Conservation (phyloP, 2,888 invertebrate species). For the Amblyjoppa proteus region DNA sequence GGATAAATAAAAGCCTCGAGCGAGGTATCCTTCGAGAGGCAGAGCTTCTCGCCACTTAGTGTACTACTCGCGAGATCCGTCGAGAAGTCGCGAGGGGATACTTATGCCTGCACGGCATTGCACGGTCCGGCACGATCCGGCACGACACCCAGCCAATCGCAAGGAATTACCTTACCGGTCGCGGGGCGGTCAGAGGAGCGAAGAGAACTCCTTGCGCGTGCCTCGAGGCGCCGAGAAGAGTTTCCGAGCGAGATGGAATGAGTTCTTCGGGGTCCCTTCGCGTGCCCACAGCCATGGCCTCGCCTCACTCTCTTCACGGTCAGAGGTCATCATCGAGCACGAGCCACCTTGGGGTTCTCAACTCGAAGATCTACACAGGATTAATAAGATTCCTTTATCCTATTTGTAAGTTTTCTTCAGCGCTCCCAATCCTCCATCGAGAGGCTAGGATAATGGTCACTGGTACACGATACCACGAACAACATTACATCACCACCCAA, state of each 20-base stretch:
- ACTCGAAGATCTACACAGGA: constrained; percentile 64
- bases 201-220: constrained; percentile 81
- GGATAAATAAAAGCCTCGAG: neutral
- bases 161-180: constrained; percentile 72
- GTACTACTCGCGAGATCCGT: constrained; percentile 25
- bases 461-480: constrained; percentile 13
- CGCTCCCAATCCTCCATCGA: neutral
- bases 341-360: constrained; percentile 83
- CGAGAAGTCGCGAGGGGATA: constrained; percentile 17
- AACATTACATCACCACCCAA: constrained; percentile 27
- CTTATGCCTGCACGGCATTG: constrained; percentile 36
- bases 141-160: constrained; percentile 79
- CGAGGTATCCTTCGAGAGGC: constrained; percentile 7
- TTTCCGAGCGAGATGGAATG: constrained; percentile 55
- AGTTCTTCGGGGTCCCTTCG: constrained; percentile 74
- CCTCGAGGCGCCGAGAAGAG: constrained; percentile 78
- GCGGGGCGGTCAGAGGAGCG: constrained; percentile 59
- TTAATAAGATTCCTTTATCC: neutral
- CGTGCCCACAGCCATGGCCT: constrained; percentile 80
- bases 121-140: constrained; percentile 57
- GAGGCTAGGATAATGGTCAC: constrained; percentile 26
- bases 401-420: neutral
- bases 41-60: constrained; percentile 40
- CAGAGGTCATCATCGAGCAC: constrained; percentile 84
- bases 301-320: constrained; percentile 82